Percentiles rank a stretch among this genome's conserved stretches.
Conservation (phyloP, 2,113 vertebrate species). For the Rynchops niger region DNA sequence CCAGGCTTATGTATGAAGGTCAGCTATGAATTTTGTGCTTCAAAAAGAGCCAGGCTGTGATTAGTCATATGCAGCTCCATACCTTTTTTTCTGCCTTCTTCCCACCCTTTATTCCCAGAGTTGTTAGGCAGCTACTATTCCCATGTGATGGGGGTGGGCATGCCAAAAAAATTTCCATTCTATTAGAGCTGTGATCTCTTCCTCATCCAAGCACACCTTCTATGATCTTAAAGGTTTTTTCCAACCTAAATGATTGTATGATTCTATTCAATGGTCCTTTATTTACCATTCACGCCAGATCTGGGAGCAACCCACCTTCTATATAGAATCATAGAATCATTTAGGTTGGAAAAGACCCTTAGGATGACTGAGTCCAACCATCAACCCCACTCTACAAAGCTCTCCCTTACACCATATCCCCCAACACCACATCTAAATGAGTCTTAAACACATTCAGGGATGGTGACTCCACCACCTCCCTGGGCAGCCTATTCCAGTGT, state of each 20-base stretch:
- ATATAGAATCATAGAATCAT: too few species aligned
- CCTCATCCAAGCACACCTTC: background rate
- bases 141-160: background rate
- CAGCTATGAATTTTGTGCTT: background rate
- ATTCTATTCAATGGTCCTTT: background rate
- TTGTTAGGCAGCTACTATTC: background rate
- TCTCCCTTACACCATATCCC: too few species aligned
- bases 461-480: too few species aligned
- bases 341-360: too few species aligned
- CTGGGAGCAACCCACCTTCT: background rate
- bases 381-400: too few species aligned
- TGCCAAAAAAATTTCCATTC: background rate
- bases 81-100: background rate
- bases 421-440: too few species aligned
- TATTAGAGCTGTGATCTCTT: background rate
- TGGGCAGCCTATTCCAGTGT: too few species aligned
- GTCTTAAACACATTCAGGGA: too few species aligned
- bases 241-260: background rate
- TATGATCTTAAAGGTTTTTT: background rate
- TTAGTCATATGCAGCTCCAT: background rate
- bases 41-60: background rate
- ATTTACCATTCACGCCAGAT: background rate
- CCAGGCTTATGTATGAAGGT: background rate
- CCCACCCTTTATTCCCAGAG: background rate
- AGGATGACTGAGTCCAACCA: too few species aligned